Conservation (phyloP, 2,797 vertebrate genomes). For the Arnoldichthys spilopterus region DNA sequence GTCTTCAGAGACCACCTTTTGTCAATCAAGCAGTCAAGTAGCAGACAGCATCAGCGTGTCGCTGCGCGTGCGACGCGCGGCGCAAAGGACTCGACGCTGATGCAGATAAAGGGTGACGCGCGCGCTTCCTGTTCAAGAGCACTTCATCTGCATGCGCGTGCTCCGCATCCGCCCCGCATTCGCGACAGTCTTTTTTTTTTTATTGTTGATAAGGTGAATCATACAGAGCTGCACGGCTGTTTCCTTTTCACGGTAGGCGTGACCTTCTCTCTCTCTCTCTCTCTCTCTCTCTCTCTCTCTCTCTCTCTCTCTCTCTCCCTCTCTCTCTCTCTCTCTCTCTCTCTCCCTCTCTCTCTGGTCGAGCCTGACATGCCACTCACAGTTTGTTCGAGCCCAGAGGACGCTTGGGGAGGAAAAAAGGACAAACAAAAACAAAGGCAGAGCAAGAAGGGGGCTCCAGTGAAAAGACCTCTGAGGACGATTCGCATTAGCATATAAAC, state of each 20-base stretch:
- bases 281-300: slow-evolving; percentile 29
- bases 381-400: background rate
- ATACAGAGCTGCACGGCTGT: slow-evolving; percentile 18
- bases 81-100: slow-evolving; percentile 31
- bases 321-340: background rate
- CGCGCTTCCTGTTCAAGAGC: slow-evolving; percentile 32
- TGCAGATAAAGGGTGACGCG: slow-evolving; percentile 47
- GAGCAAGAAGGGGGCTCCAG: background rate
- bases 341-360: slow-evolving; percentile 23
- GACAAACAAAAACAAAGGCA: background rate
- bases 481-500: too few species aligned
- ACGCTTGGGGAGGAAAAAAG: slow-evolving; percentile 1
- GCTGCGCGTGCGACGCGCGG: slow-evolving; percentile 38
- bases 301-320: slow-evolving; percentile 30
- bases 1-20: slow-evolving; percentile 16
- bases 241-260: slow-evolving; percentile 20
- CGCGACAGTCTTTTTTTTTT: background rate
- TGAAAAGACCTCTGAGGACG: background rate
- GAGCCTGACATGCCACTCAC: background rate
- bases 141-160: slow-evolving; percentile 36
- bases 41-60: slow-evolving; percentile 47
- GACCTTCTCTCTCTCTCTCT: slow-evolving; percentile 29
- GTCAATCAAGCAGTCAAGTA: slow-evolving; percentile 54
- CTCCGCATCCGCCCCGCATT: background rate
- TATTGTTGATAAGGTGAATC: slow-evolving; percentile 25